Conservation (phyloP, 2,113 vertebrate species). For the Fukomys damarensis region DNA sequence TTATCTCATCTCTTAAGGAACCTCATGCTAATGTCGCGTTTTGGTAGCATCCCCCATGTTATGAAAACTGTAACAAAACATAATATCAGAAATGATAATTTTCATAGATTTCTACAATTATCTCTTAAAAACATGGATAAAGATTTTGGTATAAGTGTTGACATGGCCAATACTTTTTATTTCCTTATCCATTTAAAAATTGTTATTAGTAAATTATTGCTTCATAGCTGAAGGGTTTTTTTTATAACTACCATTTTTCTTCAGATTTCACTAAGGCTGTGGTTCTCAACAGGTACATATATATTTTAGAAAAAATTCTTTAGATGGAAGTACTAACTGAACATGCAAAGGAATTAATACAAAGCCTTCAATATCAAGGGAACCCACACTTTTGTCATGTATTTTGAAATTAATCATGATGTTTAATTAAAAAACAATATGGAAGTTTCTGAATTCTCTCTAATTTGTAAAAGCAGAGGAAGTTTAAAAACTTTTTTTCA, state of each 20-base stretch:
- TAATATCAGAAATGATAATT: not conserved
- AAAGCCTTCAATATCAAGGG: not conserved
- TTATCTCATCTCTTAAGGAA: not conserved
- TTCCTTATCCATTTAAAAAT: not conserved
- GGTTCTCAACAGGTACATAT: not conserved
- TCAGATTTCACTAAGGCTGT: not conserved
- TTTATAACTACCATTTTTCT: not conserved
- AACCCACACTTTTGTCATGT: not conserved
- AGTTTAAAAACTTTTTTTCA: not conserved
- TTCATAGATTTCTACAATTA: not conserved
- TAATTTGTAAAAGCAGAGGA: slow-evolving; percentile 2
- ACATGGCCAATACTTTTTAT: not conserved
- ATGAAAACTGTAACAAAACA: not conserved
- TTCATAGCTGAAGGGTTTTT: not conserved
- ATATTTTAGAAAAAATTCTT: not conserved
- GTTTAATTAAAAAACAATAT: not conserved
- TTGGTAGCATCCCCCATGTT: not conserved
- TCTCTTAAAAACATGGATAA: not conserved
- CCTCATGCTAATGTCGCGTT: not conserved
- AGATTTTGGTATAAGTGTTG: not conserved
- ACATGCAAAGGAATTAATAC: not conserved
- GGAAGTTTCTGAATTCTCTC: not conserved
- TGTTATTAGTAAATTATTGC: not conserved
- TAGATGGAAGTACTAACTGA: not conserved
- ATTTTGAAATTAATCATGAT: not conserved